Percentiles rank a stretch among this genome's conserved stretches.
Evolutionary conservation across 2,797 vertebrate genomes (phyloP).

Genomic region (Ctenopoma multispine): DNA sequence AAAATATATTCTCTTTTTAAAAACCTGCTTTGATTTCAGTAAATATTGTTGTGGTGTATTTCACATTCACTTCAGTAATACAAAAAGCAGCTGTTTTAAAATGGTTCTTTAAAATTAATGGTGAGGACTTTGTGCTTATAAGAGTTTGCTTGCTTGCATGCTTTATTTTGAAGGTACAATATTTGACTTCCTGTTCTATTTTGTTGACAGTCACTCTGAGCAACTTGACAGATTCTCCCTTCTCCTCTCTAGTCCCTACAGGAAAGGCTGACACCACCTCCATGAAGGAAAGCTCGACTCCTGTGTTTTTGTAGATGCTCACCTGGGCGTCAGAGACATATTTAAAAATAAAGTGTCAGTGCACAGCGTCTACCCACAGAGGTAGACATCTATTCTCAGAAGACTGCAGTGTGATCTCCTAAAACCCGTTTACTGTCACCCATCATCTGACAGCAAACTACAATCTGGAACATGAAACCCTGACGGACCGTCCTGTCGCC

Average conservation of each 20-base stretch:
- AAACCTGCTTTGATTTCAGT: too few relatives aligned
- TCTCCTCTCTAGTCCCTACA: conserved; percentile 61
- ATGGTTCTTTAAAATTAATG: background rate
- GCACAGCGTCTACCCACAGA: background rate
- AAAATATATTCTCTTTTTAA: too few relatives aligned
- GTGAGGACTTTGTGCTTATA: too few relatives aligned
- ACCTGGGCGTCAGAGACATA: conserved; percentile 1
- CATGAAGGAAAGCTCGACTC: conserved; percentile 1
- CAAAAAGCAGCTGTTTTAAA: background rate
- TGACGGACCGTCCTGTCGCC: conserved; percentile 10
- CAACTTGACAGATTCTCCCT: conserved; percentile 26
- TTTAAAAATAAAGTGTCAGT: background rate
- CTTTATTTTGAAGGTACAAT: conserved; percentile 33
- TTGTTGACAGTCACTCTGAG: accelerated
- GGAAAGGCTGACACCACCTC: conserved; percentile 71
- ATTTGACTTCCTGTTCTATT: background rate
- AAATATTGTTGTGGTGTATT: too few relatives aligned
- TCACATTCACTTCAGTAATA: too few relatives aligned
- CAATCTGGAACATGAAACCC: conserved; percentile 5
- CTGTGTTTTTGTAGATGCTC: conserved; percentile 4
- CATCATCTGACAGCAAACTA: background rate
- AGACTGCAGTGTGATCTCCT: background rate
- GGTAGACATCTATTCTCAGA: background rate
- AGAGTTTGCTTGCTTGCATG: too few relatives aligned
- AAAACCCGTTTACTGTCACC: background rate